Conservation (phyloP, 2,113 vertebrate genomes). For the Erinaceus europaeus region DNA sequence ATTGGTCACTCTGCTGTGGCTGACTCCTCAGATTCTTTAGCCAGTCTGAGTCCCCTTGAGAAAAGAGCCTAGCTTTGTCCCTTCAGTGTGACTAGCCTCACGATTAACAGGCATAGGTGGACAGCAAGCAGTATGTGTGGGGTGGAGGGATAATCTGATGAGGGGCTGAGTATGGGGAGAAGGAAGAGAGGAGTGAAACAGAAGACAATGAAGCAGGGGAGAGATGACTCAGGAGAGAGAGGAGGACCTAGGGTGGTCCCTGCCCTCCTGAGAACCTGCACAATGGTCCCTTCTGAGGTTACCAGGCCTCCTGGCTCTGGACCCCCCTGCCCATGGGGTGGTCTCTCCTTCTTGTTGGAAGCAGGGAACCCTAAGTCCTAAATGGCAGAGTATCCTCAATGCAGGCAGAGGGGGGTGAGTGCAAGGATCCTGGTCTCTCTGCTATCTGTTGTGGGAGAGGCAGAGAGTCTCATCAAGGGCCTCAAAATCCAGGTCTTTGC, state of each 20-base stretch:
- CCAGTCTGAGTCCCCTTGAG: too few relatives aligned
- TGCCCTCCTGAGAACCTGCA: not conserved
- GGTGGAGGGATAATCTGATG: too few relatives aligned
- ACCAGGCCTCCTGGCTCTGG: not conserved
- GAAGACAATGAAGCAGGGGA: too few relatives aligned
- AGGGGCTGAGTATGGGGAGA: too few relatives aligned
- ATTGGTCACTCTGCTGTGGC: too few relatives aligned
- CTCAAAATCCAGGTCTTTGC: not conserved
- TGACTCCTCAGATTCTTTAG: too few relatives aligned
- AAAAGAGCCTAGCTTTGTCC: too few relatives aligned
- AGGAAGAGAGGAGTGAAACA: too few relatives aligned
- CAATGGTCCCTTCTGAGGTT: not conserved
- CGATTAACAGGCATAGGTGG: too few relatives aligned
- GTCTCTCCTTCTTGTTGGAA: not conserved
- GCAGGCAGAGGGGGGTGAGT: not conserved
- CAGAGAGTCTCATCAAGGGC: not conserved
- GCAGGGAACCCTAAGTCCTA: not conserved
- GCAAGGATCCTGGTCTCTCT: not conserved
- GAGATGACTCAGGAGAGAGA: not conserved
- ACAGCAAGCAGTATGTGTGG: too few relatives aligned
- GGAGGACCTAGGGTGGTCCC: not conserved
- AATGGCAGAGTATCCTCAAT: not conserved
- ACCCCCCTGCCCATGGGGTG: accelerated
- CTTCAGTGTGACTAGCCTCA: too few relatives aligned
- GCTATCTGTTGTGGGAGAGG: not conserved